phyloP scores from a whole-genome alignment of 2,888 invertebrate genomes.

The Gymnosoma rotundatum region DNA sequence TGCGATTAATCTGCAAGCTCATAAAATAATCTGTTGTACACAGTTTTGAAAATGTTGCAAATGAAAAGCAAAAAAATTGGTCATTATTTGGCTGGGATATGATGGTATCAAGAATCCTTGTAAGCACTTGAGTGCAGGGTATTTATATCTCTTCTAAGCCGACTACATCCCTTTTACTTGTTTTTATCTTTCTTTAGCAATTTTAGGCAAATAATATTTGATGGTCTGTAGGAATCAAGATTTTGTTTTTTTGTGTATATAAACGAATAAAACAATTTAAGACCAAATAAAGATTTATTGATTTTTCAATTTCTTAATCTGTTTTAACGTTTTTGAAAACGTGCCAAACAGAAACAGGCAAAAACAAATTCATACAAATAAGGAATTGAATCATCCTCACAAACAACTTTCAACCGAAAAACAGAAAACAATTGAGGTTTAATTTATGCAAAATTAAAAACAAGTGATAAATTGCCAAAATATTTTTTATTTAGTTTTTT shows the following conservation, averaged over 20 bases:
- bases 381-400: constrained; percentile 24
- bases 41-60: no score
- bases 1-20: no score
- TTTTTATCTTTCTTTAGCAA: neutral
- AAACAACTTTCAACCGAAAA: constrained; percentile 1
- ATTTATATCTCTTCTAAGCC: no score
- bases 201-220: constrained; percentile 1
- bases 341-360: constrained; percentile 11
- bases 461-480: constrained; percentile 45
- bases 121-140: no score
- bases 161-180: neutral
- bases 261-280: neutral
- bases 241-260: constrained; percentile 8
- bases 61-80: no score
- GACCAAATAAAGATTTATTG: constrained; percentile 45
- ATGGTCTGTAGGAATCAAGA: constrained; percentile 11
- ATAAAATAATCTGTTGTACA: no score
- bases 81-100: no score
- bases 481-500: neutral
- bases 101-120: no score
- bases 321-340: constrained; percentile 36
- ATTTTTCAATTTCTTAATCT: constrained; percentile 29
- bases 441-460: constrained; percentile 6
- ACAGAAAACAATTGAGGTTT: constrained; percentile 7
- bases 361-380: constrained; percentile 11